phyloP scores from a whole-genome alignment of 1,140 invertebrate species.

The Dendrolimus punctatus region DNA sequence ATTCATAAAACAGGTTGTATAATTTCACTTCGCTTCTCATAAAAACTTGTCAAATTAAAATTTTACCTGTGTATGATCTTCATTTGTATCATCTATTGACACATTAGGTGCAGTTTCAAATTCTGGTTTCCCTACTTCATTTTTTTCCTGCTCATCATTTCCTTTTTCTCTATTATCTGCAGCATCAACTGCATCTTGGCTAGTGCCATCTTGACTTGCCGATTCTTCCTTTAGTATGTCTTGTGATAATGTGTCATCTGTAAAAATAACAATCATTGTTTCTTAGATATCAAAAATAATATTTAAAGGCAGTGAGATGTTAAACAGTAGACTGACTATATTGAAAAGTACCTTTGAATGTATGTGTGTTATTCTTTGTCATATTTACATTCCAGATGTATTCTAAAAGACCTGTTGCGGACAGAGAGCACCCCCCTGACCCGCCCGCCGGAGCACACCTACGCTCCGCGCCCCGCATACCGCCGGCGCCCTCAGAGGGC shows the following conservation, averaged over 20 bases:
- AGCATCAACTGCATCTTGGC: conserved; percentile 8
- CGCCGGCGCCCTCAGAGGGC: too few species aligned
- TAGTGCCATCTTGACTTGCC: conserved; percentile 13
- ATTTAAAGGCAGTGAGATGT: too few species aligned
- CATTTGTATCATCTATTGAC: conserved; percentile 49
- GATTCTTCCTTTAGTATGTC: conserved; percentile 23
- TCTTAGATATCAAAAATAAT: conserved; percentile 7
- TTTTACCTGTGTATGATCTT: conserved; percentile 57
- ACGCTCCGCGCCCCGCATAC: too few species aligned
- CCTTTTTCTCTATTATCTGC: conserved; percentile 10
- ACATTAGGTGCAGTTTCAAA: conserved; percentile 61
- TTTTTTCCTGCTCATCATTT: conserved; percentile 15
- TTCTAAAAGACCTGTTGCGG: too few species aligned
- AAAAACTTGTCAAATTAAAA: not conserved
- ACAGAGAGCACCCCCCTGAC: too few species aligned
- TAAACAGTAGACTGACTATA: too few species aligned
- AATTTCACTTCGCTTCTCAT: not conserved
- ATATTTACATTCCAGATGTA: too few species aligned
- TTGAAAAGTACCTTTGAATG: too few species aligned
- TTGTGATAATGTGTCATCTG: conserved; percentile 13
- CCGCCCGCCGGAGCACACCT: too few species aligned
- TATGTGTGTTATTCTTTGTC: too few species aligned
- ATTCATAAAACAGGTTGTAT: too few species aligned
- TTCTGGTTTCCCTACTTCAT: conserved; percentile 45
- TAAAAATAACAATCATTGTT: conserved; percentile 10